phyloP scores from a whole-genome alignment of 2,113 vertebrate species.

The Syngnathoides biaculeatus region DNA sequence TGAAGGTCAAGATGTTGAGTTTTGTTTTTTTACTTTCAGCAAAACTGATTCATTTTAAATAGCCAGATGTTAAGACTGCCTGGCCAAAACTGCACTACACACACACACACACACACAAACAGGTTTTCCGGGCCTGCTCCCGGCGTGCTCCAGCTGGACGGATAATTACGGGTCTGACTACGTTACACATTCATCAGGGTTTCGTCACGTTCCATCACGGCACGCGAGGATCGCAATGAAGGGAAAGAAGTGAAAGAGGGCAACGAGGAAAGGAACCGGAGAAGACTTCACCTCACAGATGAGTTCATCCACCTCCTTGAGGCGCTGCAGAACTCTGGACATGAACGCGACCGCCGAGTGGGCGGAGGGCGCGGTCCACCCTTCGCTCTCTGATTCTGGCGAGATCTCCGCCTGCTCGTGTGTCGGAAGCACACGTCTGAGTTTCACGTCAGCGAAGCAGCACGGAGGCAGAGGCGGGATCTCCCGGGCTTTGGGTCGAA shows the following conservation, averaged over 20 bases:
- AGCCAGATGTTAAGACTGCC: constrained; percentile 1
- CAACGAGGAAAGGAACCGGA: constrained; percentile 27
- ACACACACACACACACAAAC: not conserved
- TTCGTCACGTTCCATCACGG: constrained; percentile 19
- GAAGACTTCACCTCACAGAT: constrained; percentile 87
- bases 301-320: constrained; percentile 89
- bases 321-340: constrained; percentile 84
- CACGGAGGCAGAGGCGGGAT: constrained; percentile 64
- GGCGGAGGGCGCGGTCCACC: constrained; percentile 63
- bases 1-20: not conserved
- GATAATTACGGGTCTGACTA: constrained; percentile 51
- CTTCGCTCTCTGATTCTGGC: constrained; percentile 13
- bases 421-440: constrained; percentile 57
- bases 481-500: constrained; percentile 60
- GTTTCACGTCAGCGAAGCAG: constrained; percentile 64
- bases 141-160: constrained; percentile 31
- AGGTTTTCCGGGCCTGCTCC: constrained; percentile 27
- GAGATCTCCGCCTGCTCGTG: constrained; percentile 20
- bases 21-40: not conserved
- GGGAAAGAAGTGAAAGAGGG: constrained; percentile 5
- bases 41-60: constrained; percentile 19
- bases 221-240: constrained; percentile 11
- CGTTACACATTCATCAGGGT: constrained; percentile 46
- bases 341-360: constrained; percentile 81
- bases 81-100: constrained; percentile 2